These are phyloP conservation scores for Zaprionus gabonicus DNA, from an alignment of 1,140 invertebrate species.

Conservation along the genomic window DNA sequence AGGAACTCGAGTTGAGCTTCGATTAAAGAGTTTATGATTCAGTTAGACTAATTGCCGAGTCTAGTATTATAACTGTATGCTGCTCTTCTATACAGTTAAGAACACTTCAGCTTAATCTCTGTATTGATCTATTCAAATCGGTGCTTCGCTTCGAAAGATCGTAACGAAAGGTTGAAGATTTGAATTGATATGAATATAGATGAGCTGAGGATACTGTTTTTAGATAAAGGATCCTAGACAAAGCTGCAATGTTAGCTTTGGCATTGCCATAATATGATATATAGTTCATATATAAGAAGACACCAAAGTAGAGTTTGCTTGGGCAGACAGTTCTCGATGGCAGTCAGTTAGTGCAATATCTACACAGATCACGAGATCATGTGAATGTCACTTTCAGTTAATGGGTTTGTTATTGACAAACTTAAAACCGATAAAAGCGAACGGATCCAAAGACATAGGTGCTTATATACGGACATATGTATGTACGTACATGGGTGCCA, in stretches of 20 bases:
- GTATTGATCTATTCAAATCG: background rate
- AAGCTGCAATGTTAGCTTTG: too few species aligned
- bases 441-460: background rate
- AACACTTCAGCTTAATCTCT: background rate
- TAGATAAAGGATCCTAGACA: too few species aligned
- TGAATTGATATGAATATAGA: too few species aligned
- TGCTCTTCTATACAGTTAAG: background rate
- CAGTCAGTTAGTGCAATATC: background rate
- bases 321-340: too few species aligned
- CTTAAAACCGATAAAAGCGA: slow-evolving; percentile 3
- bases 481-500: background rate
- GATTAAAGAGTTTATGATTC: slow-evolving; percentile 1
- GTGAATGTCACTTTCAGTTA: slow-evolving; percentile 45
- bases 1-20: background rate
- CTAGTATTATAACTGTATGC: background rate
- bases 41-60: background rate
- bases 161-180: background rate
- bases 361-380: slow-evolving; percentile 2
- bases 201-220: too few species aligned
- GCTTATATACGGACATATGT: background rate
- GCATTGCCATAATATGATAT: too few species aligned
- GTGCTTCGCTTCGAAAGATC: background rate
- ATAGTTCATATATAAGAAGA: too few species aligned
- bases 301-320: too few species aligned
- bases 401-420: slow-evolving; percentile 42